These are phyloP conservation scores for Sminthurides aquaticus DNA, from an alignment of 2,888 invertebrate species.

Conservation along the genomic window DNA sequence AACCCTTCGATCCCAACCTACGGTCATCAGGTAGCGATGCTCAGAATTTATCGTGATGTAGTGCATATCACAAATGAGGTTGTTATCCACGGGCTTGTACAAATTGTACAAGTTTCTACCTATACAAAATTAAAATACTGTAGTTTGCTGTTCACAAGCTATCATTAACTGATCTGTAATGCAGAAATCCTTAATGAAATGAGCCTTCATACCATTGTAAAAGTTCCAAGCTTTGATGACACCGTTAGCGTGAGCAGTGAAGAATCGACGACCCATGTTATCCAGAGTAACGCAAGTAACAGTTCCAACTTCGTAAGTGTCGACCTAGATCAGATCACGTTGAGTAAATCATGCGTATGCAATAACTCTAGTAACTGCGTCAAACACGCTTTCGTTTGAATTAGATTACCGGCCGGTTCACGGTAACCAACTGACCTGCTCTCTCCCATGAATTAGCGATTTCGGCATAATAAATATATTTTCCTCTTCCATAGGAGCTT, in stretches of 20 bases:
- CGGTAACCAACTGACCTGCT: conserved; percentile 19
- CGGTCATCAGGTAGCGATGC: conserved; percentile 27
- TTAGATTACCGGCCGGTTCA: too few species aligned
- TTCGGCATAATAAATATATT: conserved; percentile 25
- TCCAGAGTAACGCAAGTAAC: conserved; percentile 27
- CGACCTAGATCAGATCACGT: conserved; percentile 20
- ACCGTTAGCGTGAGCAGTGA: conserved; percentile 28
- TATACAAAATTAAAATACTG: background rate
- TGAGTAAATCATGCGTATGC: background rate
- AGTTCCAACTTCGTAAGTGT: conserved; percentile 28
- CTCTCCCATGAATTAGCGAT: conserved; percentile 22
- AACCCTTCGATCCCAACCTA: conserved; percentile 26
- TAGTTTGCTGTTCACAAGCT: too few species aligned
- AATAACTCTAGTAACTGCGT: background rate
- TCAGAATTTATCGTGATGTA: conserved; percentile 27
- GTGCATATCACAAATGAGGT: conserved; percentile 28
- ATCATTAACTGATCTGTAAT: too few species aligned
- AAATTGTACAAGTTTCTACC: conserved; percentile 29
- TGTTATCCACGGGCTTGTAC: conserved; percentile 25
- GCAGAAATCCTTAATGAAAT: too few species aligned
- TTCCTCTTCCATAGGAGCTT: conserved; percentile 25
- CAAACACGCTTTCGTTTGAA: background rate
- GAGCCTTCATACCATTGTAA: conserved; percentile 23
- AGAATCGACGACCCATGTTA: conserved; percentile 25
- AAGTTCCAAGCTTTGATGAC: conserved; percentile 31